Conservation (phyloP, 2,113 vertebrate species). For the Elanoides forficatus region DNA sequence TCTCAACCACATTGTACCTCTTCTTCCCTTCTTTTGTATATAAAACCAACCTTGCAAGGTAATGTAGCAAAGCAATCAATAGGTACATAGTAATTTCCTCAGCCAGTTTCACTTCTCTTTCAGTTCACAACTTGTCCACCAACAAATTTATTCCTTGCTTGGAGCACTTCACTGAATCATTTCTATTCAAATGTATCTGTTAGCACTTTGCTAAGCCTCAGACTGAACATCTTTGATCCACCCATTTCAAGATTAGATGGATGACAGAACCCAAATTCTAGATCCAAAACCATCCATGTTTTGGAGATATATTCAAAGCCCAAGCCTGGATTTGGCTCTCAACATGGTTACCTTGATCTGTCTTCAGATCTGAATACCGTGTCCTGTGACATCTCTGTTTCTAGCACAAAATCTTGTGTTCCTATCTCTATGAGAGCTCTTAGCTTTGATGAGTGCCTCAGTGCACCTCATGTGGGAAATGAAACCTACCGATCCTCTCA, state of each 20-base stretch:
- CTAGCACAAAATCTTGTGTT: not conserved
- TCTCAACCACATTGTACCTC: not conserved
- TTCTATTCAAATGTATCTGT: conserved; percentile 26
- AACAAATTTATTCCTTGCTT: conserved; percentile 9
- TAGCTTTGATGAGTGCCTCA: not conserved
- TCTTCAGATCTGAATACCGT: not conserved
- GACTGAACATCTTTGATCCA: conserved; percentile 45
- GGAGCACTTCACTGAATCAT: not conserved
- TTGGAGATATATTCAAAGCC: conserved; percentile 27
- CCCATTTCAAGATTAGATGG: conserved; percentile 47
- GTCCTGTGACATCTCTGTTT: not conserved
- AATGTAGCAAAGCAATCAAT: not conserved
- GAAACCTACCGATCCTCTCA: not conserved
- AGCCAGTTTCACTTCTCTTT: not conserved
- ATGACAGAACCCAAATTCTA: conserved; percentile 31
- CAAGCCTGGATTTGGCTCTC: not conserved
- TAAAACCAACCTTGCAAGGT: not conserved
- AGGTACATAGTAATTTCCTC: not conserved
- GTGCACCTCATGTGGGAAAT: not conserved
- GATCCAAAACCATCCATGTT: conserved; percentile 18
- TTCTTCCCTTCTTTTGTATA: not conserved
- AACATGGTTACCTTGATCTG: not conserved
- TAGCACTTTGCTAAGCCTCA: conserved; percentile 41
- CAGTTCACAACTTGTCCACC: not conserved
- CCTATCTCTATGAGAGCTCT: not conserved